Base-by-base conservation (phyloP, 2,113 vertebrate species). In the Oncorhynchus mykiss region DNA sequence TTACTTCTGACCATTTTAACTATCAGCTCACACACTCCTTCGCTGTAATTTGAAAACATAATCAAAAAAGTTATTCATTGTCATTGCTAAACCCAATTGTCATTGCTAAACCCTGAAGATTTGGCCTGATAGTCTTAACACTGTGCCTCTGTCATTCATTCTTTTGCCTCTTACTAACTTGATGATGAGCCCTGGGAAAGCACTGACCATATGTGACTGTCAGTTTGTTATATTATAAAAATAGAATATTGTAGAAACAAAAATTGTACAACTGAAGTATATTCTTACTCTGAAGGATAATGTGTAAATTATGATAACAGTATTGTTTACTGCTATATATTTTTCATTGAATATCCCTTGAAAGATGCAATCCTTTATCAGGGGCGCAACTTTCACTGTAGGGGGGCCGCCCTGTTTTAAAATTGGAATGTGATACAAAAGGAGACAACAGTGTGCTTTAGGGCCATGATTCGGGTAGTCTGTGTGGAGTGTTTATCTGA, bases 271-370 rank as follows among this genome's bases (percentile, higher is more conserved):
- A 83, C 74, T 86, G 85, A 90, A 89, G 89, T 90, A 86, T 90
- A 91, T 90, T 90, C 88, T 84, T 91, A 94, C 92, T 91, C 92
- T 90, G 82, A 85, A 84, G 90, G 80, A 91, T 91, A 92, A 88
- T 94, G 92, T 45, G 2, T 45, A 45, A 2, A 45, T 11, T 9
- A 45, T 45, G 9, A 45, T 90, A 92, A 90, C 88, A 87, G 88
- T 93, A 92, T 92, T 93, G 91, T 90, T 91, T 92, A 92, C 90
- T 91, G 85, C 87, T 92, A 92, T 93, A 91, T 88, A 82, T 88
- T 92, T 90, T 89, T 92, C 31, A 92, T 92, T 87, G 81, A 89
- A 89, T 76, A 85, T 84, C 85, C 87, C 76, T 86, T 60, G 60
- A 85, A 84, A 92, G 84, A 89, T 90, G 87, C 85, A 88, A 88